phyloP scores from a whole-genome alignment of 2,888 invertebrate species.

The Graphium colonna region DNA sequence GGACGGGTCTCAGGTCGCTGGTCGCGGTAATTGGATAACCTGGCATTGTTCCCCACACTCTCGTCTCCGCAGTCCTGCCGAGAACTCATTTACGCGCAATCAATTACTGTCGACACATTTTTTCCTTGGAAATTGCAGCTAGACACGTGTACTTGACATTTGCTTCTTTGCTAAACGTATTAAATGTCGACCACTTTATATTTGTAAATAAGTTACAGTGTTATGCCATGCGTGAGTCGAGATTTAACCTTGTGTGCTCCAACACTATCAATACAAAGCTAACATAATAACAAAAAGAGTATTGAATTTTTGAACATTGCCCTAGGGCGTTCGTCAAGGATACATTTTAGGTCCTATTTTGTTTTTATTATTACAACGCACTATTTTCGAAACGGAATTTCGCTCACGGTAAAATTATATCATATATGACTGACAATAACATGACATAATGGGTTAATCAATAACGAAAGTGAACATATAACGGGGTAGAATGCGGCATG shows the following conservation, averaged over 20 bases:
- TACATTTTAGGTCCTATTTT: no score
- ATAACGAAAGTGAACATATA: conserved; percentile 9
- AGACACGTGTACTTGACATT: neutral
- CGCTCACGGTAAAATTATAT: no score
- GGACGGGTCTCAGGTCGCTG: conserved; percentile 3
- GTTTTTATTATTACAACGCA: no score
- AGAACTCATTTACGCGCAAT: neutral
- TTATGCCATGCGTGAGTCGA: no score
- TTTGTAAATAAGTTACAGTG: neutral
- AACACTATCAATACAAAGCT: no score
- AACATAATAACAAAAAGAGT: no score
- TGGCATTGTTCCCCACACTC: conserved; percentile 5
- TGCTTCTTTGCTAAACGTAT: no score
- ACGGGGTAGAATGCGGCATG: neutral
- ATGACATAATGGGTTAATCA: neutral
- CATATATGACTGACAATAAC: no score
- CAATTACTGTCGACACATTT: neutral
- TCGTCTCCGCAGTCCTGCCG: neutral
- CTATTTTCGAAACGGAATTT: no score
- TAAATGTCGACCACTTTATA: neutral
- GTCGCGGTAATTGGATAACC: neutral
- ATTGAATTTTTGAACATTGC: no score
- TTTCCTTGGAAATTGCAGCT: neutral
- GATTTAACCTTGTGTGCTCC: no score
- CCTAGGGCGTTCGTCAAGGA: no score